A percentile compares a stretch with the other conserved stretches of the same genome.
phyloP scores from a whole-genome alignment of 1,140 invertebrate genomes.

The Micrasema longulum region DNA sequence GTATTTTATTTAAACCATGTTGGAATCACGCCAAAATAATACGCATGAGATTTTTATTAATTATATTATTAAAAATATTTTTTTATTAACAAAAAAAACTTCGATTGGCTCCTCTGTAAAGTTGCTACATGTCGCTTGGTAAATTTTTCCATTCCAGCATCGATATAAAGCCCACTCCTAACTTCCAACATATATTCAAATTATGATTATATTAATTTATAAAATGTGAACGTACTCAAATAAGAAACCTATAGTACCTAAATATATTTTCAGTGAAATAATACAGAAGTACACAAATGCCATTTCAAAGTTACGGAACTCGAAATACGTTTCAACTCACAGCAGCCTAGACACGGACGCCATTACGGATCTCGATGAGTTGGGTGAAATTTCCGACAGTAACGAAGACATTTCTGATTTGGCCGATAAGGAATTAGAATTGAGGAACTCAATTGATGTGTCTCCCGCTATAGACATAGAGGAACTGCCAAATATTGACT shows the following conservation, averaged over 20 bases:
- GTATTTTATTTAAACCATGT: no score
- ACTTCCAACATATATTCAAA: no score
- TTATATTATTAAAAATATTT: no score
- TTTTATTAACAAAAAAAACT: no score
- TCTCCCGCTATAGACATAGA: neutral
- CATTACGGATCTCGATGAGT: neutral
- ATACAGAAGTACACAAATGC: neutral
- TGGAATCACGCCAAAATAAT: no score
- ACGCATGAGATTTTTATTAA: no score
- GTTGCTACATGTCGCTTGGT: no score
- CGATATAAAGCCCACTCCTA: no score
- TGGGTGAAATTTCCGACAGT: no score
- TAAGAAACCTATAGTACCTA: neutral
- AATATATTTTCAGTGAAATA: constrained; percentile 22
- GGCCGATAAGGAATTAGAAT: neutral
- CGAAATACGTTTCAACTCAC: neutral
- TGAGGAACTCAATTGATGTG: neutral
- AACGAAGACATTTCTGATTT: neutral
- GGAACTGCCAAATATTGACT: constrained; percentile 18
- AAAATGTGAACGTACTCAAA: neutral
- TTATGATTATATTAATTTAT: no score
- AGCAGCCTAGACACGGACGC: neutral
- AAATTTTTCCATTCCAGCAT: no score
- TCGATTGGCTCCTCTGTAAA: no score
- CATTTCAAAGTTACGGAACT: constrained; percentile 1